Percentiles rank a stretch among this genome's conserved stretches.
Evolutionary conservation across 1,140 invertebrate genomes (phyloP).

Genomic region (Octopus bimaculoides): DNA sequence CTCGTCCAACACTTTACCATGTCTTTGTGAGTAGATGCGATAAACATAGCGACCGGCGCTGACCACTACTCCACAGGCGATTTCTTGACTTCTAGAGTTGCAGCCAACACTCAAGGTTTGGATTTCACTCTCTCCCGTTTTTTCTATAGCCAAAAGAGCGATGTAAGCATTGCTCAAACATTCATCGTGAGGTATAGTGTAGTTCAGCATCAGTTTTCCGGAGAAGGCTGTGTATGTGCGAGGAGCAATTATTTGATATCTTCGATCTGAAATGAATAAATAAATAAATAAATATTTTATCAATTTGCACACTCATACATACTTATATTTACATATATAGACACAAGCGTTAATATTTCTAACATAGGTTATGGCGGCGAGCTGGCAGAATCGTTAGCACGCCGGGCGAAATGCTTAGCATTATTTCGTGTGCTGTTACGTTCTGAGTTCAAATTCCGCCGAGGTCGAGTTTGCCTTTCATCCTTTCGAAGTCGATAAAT

Average conservation of each 20-base stretch:
- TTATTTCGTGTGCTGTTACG: not conserved
- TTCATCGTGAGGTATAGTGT: slow-evolving; percentile 29
- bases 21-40: slow-evolving; percentile 31
- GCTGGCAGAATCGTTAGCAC: not conserved
- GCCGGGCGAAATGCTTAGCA: not conserved
- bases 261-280: slow-evolving; percentile 23
- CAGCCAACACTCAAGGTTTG: slow-evolving; percentile 27
- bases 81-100: slow-evolving; percentile 21
- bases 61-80: slow-evolving; percentile 37
- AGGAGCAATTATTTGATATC: slow-evolving; percentile 26
- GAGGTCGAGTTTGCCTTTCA: too few relatives aligned
- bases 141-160: slow-evolving; percentile 16
- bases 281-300: too few relatives aligned
- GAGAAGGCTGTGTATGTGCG: slow-evolving; percentile 28
- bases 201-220: slow-evolving; percentile 31
- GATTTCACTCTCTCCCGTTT: slow-evolving; percentile 24
- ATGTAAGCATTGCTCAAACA: slow-evolving; percentile 37
- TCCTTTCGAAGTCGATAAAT: too few relatives aligned
- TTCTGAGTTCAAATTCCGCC: too few relatives aligned
- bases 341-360: not conserved
- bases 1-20: slow-evolving; percentile 31
- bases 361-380: not conserved
- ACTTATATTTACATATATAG: not conserved
- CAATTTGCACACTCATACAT: not conserved
- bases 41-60: slow-evolving; percentile 32